Percentiles rank a stretch among this genome's conserved stretches.
phyloP scores from a whole-genome alignment of 2,888 invertebrate genomes.

The Caenorhabditis macrosperma region DNA sequence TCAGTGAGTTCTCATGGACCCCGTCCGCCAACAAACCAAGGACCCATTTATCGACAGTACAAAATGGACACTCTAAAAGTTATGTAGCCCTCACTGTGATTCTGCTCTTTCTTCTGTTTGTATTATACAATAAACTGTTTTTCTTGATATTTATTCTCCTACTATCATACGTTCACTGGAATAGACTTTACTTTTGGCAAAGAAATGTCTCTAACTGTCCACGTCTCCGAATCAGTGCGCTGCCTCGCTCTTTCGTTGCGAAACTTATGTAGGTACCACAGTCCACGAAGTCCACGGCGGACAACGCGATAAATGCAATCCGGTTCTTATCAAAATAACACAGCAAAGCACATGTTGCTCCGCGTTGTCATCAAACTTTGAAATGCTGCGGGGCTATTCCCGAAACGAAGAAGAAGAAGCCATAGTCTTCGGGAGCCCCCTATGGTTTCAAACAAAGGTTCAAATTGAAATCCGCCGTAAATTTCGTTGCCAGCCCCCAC shows the following conservation, averaged over 20 bases:
- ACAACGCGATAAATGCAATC: too few relatives aligned
- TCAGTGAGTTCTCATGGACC: constrained; percentile 30
- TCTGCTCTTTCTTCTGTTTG: background rate
- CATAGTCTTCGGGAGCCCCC: background rate
- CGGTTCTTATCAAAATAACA: too few relatives aligned
- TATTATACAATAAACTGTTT: constrained; percentile 2
- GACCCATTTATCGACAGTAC: constrained; percentile 23
- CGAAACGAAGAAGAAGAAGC: constrained; percentile 18
- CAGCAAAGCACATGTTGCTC: too few relatives aligned
- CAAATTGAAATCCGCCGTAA: constrained; percentile 20
- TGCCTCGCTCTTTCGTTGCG: too few relatives aligned
- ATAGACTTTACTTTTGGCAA: too few relatives aligned
- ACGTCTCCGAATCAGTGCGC: too few relatives aligned
- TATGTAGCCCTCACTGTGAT: constrained; percentile 6
- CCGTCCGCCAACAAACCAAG: constrained; percentile 6
- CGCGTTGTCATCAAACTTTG: constrained; percentile 2
- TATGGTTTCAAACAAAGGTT: constrained; percentile 44
- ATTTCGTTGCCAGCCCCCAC: background rate
- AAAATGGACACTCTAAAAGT: constrained; percentile 43
- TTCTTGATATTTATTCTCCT: too few relatives aligned
- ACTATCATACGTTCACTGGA: too few relatives aligned
- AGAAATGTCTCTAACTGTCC: too few relatives aligned
- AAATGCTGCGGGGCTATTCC: constrained; percentile 1
- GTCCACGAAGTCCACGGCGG: too few relatives aligned
- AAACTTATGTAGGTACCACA: too few relatives aligned